phyloP scores from a whole-genome alignment of 2,888 invertebrate genomes.

The Leptinotarsa juncta region DNA sequence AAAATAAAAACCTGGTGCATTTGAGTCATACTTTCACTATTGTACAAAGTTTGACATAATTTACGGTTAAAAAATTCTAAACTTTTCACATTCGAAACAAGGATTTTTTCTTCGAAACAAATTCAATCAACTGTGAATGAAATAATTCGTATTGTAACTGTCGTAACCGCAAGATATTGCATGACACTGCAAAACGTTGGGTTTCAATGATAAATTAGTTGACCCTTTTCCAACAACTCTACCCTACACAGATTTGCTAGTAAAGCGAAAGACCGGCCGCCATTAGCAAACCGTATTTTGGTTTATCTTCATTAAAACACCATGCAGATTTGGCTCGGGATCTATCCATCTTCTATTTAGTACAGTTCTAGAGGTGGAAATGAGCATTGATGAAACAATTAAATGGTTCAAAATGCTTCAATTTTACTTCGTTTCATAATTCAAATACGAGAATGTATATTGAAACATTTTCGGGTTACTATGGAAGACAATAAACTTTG shows the following conservation, averaged over 20 bases:
- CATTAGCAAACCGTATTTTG: constrained; percentile 48
- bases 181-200: constrained; percentile 58
- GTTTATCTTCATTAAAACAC: constrained; percentile 48
- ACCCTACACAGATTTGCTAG: constrained; percentile 49
- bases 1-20: neutral
- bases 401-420: neutral
- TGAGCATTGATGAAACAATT: neutral
- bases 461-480: no score
- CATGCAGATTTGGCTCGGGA: constrained; percentile 41
- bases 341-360: constrained; percentile 31
- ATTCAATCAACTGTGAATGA: constrained; percentile 30
- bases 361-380: constrained; percentile 3
- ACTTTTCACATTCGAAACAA: constrained; percentile 20
- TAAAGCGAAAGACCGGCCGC: constrained; percentile 46
- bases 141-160: constrained; percentile 33
- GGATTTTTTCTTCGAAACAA: constrained; percentile 18
- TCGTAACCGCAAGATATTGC: constrained; percentile 41
- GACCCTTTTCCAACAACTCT: constrained; percentile 48
- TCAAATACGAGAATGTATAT: no score
- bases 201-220: constrained; percentile 59
- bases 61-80: neutral
- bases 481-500: no score
- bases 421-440: no score
- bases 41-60: constrained; percentile 23
- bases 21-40: constrained; percentile 14